Base-by-base conservation (phyloP, 1,140 invertebrate species). In the Drosophila pachea region DNA sequence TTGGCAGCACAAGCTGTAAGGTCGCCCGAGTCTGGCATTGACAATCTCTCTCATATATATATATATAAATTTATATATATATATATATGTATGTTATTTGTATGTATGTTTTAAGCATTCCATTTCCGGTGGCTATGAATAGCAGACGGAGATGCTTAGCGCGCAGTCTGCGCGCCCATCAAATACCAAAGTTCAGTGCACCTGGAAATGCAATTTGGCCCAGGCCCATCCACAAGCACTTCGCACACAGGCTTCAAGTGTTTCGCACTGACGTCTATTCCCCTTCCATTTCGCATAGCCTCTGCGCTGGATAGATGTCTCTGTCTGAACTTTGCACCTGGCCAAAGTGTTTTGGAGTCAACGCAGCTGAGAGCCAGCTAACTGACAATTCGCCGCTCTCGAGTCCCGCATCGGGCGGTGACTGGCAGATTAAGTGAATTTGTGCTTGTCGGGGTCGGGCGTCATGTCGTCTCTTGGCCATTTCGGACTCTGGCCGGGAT, bases 111-210 rank as follows among this genome's bases (percentile, higher is more conserved):
- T n/a, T n/a, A n/a, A 50, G 29, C 29, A 43, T 43, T 43, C 36
- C 12, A 56, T 12, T 43, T 56, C 31, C 54, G 43, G 32, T 59
- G 14, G 32, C 32, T 35, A 29, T 47, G 31, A 35, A 22, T 35
- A 45, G 29, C 43, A 45, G 54, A 33, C 33, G 40, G 11, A 48
- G 6, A 36, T 14, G 35, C n/a, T 68, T 68, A 50, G 52, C 52
- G 49, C 45, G 56, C 50, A 45, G 53, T 22, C 35, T 38, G 11
- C n/a, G 33, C n/a, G 47, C 14, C 31, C 22, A 43, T 8, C 48
- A 58, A 40, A 35, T 38, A n/a, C 38, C 50, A 59, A 67, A 45
- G 78, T 81, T 82, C 78, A 81, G 40, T 78, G 74, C 78, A 79
- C 76, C 73, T 79, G 68, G 56, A 63, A 73, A 59, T 81, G 76